Evolutionary conservation across 2,113 vertebrate species (phyloP).

Genomic region (Triplophysa dalaica): DNA sequence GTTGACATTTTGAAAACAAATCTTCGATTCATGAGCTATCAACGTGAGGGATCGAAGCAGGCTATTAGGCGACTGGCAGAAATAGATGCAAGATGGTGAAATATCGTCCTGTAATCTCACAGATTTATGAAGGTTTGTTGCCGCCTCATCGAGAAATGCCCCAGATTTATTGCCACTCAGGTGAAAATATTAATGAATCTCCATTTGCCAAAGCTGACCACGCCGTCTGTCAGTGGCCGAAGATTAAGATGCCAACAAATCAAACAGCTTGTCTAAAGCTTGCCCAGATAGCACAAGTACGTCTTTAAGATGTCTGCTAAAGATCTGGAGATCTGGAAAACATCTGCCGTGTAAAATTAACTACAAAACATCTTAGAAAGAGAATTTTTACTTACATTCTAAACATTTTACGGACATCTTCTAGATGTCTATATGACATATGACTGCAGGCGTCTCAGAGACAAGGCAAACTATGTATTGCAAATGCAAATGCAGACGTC

Average conservation of each 20-base stretch:
- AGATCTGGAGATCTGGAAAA: too few species aligned
- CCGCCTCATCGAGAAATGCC: constrained; percentile 86
- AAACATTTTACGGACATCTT: too few species aligned
- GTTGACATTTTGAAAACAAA: constrained; percentile 85
- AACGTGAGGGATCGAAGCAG: constrained; percentile 81
- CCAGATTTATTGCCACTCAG: constrained; percentile 90
- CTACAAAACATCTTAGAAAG: too few species aligned
- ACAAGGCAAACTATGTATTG: too few species aligned
- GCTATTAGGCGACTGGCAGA: constrained; percentile 89
- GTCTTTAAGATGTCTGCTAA: too few species aligned
- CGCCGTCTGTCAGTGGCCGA: background rate
- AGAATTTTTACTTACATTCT: too few species aligned
- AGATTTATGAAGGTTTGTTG: constrained; percentile 89
- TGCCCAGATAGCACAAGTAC: background rate
- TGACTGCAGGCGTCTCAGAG: too few species aligned
- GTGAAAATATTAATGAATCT: constrained; percentile 93
- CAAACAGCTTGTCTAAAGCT: constrained; percentile 5
- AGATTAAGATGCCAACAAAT: background rate
- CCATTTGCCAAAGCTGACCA: constrained; percentile 82
- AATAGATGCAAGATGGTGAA: constrained; percentile 88
- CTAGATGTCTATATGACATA: too few species aligned
- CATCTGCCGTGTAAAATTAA: too few species aligned
- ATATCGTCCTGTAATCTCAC: constrained; percentile 91
- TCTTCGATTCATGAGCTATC: constrained; percentile 86
- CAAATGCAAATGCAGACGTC: too few species aligned